Conservation (phyloP, 2,888 invertebrate species). For the Chalcosyrphus nemorum region DNA sequence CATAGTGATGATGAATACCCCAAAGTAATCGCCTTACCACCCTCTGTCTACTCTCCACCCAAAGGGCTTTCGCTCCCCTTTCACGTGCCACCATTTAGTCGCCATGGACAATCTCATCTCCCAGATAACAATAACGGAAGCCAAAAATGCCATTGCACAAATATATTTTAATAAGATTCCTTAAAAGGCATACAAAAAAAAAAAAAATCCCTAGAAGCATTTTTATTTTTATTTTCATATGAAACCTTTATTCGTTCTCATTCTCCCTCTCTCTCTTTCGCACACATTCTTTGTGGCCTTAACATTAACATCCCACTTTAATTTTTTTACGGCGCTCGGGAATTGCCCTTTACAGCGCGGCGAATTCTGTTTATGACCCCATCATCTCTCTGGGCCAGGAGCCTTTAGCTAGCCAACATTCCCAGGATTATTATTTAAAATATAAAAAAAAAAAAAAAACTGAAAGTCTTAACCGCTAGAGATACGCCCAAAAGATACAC, state of each 20-base stretch:
- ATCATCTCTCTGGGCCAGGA: slow-evolving; percentile 17
- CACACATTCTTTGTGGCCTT: too few relatives aligned
- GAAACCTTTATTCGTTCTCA: slow-evolving; percentile 22
- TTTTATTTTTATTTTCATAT: slow-evolving; percentile 42
- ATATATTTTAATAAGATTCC: slow-evolving; percentile 36
- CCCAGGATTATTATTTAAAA: slow-evolving; percentile 40
- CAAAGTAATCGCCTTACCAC: not conserved
- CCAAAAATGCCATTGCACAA: slow-evolving; percentile 31
- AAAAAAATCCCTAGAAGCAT: slow-evolving; percentile 35
- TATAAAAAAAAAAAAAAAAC: slow-evolving; percentile 24
- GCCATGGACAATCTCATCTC: not conserved
- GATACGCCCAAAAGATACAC: slow-evolving; percentile 9
- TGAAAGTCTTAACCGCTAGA: slow-evolving; percentile 37
- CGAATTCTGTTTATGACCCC: slow-evolving; percentile 49
- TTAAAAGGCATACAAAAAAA: too few relatives aligned
- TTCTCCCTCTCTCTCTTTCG: too few relatives aligned
- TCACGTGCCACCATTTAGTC: not conserved
- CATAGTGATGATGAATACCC: not conserved
- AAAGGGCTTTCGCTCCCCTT: not conserved
- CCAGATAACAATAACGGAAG: not conserved
- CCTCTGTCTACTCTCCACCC: not conserved
- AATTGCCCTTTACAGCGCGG: slow-evolving; percentile 37
- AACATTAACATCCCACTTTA: slow-evolving; percentile 38
- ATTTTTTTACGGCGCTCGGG: slow-evolving; percentile 49
- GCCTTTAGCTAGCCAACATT: slow-evolving; percentile 23